Percentiles rank a stretch among this genome's conserved stretches.
Evolutionary conservation across 30 jellyfish, hydroid and myxozoan genomes (phyloP).

Genomic region (Chrysaora quinquecirrha): DNA sequence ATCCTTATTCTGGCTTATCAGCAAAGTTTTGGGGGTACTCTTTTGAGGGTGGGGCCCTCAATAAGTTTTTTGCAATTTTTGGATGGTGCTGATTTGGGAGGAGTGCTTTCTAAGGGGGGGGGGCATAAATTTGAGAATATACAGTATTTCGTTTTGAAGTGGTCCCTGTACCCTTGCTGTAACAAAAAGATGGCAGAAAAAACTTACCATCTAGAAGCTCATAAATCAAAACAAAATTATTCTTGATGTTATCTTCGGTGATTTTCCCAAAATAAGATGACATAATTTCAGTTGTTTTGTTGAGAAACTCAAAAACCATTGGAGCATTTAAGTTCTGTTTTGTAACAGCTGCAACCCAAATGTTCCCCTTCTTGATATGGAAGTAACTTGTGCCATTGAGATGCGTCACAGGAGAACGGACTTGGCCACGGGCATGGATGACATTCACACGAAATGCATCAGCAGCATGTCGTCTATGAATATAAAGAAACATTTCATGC

Average conservation of each 20-base stretch:
- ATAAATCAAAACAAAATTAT: slow-evolving; percentile 86
- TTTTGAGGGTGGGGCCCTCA: too few relatives aligned
- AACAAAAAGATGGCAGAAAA: too few relatives aligned
- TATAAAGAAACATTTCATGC: neutral
- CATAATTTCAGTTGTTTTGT: slow-evolving; percentile 86
- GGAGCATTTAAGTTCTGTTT: slow-evolving; percentile 93
- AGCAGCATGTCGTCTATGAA: slow-evolving; percentile 88
- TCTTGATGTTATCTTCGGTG: slow-evolving; percentile 86
- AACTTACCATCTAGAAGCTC: slow-evolving; percentile 94
- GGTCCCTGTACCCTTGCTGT: too few relatives aligned
- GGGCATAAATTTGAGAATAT: too few relatives aligned
- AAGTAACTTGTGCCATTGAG: slow-evolving; percentile 93
- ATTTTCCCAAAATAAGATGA: slow-evolving; percentile 88
- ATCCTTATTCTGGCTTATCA: too few relatives aligned
- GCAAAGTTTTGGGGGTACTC: too few relatives aligned
- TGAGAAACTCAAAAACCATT: slow-evolving; percentile 92
- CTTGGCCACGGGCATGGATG: slow-evolving; percentile 95
- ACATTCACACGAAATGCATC: slow-evolving; percentile 97
- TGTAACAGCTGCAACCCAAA: slow-evolving; percentile 94
- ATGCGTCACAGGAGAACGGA: slow-evolving; percentile 95
- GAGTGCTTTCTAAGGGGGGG: too few relatives aligned
- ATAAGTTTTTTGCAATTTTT: too few relatives aligned
- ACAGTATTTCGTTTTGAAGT: too few relatives aligned
- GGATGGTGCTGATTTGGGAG: too few relatives aligned
- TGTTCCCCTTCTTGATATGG: slow-evolving; percentile 86